Percentiles rank a stretch among this genome's conserved stretches.
phyloP scores from a whole-genome alignment of 2,888 invertebrate species.

The Leucania comma region DNA sequence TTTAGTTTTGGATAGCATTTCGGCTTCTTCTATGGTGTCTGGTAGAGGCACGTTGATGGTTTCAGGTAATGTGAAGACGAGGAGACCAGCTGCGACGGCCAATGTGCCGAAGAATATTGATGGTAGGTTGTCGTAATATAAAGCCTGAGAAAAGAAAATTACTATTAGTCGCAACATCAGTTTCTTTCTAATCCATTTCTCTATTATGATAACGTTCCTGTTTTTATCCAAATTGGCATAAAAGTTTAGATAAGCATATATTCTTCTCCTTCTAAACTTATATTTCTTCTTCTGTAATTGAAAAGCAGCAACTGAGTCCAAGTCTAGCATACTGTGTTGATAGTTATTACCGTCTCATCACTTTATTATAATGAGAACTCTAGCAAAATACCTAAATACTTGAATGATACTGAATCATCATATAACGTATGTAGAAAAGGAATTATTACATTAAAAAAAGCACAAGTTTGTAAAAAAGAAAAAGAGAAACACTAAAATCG shows the following conservation, averaged over 20 bases:
- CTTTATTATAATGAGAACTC: too few species aligned
- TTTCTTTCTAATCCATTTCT: neutral
- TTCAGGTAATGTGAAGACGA: conserved; percentile 92
- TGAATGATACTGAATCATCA: too few species aligned
- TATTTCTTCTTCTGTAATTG: too few species aligned
- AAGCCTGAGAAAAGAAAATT: conserved; percentile 74
- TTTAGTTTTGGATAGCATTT: conserved; percentile 76
- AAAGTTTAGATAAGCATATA: too few species aligned
- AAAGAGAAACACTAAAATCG: neutral
- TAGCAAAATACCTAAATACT: too few species aligned
- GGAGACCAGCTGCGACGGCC: conserved; percentile 88
- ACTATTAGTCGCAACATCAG: neutral
- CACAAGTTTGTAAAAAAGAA: too few species aligned
- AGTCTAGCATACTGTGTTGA: too few species aligned
- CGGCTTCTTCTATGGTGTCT: conserved; percentile 91
- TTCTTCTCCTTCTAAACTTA: too few species aligned
- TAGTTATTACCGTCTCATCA: too few species aligned
- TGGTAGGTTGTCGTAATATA: conserved; percentile 87
- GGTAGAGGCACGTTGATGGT: conserved; percentile 91
- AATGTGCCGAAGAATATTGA: conserved; percentile 91
- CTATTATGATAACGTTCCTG: neutral
- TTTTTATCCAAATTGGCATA: neutral
- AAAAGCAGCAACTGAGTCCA: too few species aligned
- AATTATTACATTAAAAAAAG: too few species aligned
- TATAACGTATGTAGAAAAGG: too few species aligned